Conservation (phyloP, 2,888 invertebrate genomes). For the Lasioglossum malachurum region DNA sequence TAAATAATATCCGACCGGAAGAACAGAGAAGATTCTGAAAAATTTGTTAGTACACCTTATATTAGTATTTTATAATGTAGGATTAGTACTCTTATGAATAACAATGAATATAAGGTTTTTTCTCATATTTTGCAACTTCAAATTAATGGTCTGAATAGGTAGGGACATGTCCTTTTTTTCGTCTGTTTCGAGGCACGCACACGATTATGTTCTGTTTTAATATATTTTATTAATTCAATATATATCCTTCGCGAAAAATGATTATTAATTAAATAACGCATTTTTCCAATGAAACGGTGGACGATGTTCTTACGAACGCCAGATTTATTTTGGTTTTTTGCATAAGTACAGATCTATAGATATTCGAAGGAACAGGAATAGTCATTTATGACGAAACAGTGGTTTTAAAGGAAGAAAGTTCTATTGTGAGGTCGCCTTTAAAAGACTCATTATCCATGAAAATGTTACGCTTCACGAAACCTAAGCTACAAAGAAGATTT, state of each 20-base stretch:
- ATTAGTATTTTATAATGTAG: too few relatives aligned
- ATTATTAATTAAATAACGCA: not conserved
- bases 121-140: too few relatives aligned
- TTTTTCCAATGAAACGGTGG: not conserved
- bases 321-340: not conserved
- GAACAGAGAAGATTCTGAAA: too few relatives aligned
- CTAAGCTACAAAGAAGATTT: slow-evolving; percentile 46
- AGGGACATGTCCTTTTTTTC: too few relatives aligned
- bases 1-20: too few relatives aligned
- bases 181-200: too few relatives aligned
- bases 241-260: not conserved
- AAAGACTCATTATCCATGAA: slow-evolving; percentile 35
- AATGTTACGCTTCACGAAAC: slow-evolving; percentile 42
- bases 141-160: too few relatives aligned
- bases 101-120: too few relatives aligned
- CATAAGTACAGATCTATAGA: not conserved
- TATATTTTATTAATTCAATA: too few relatives aligned
- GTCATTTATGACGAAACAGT: not conserved
- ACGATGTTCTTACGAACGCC: not conserved
- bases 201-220: too few relatives aligned
- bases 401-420: not conserved
- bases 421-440: not conserved
- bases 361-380: not conserved
- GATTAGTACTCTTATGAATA: too few relatives aligned
- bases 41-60: too few relatives aligned